Percentiles rank a stretch among this genome's conserved stretches.
Evolutionary conservation across 2,797 vertebrate species (phyloP).

Genomic region (Squalus acanthias): DNA sequence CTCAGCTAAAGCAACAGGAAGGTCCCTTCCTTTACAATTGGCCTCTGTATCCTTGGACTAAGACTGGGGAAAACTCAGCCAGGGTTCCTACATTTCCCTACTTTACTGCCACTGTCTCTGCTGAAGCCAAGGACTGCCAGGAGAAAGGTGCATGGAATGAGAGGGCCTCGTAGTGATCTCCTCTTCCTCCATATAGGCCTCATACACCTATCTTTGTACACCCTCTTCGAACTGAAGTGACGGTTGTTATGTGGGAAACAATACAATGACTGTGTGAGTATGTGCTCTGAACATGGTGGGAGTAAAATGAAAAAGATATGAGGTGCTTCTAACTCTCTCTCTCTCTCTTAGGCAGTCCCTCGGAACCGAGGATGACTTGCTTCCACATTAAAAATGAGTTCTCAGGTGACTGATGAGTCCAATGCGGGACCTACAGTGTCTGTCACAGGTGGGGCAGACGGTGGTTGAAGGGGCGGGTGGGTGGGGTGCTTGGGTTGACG

Average conservation of each 20-base stretch:
- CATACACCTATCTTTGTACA: background rate
- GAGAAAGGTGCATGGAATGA: background rate
- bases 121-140: background rate
- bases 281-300: background rate
- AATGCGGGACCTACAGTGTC: too few relatives aligned
- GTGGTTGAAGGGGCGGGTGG: too few relatives aligned
- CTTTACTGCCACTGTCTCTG: background rate
- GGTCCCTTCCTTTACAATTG: background rate
- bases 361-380: too few relatives aligned
- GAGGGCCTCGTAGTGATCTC: background rate
- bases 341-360: too few relatives aligned
- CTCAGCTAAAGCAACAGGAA: background rate
- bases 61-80: background rate
- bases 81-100: background rate
- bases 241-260: background rate
- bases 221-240: background rate
- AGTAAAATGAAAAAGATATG: background rate
- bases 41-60: background rate
- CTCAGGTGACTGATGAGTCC: too few relatives aligned
- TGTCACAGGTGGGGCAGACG: too few relatives aligned
- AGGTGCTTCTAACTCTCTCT: background rate
- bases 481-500: too few relatives aligned
- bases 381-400: too few relatives aligned
- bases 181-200: background rate
- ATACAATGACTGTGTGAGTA: background rate